Evolutionary conservation across 2,113 vertebrate species (phyloP), one percentile per base, ranked within the genome.

Genomic region (Accipiter virgatus): DNA sequence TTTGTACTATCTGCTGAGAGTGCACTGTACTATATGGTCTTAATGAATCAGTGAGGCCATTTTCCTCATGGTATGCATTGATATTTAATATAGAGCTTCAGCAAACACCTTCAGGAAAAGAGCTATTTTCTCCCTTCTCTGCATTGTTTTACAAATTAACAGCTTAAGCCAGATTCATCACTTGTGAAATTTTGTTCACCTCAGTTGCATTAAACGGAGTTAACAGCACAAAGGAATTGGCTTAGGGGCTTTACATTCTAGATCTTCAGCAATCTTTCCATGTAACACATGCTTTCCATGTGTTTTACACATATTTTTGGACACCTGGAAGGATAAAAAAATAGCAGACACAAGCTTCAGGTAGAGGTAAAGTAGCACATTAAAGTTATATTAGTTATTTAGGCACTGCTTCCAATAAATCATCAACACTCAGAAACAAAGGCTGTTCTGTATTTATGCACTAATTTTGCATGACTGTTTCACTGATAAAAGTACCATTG

Each of bases 11-110:
- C 34, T 88, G 13, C 42, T 93, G 62, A 79, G 8, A 78, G 8
- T 3, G 1, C 11, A 38, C 10, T 40, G 19, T 50, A 50, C 31
- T 65, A 21, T 31, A 58, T 19, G 36, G 17, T 80, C 21, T 82
- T 56, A 65, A 48, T 36, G 45, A 83, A 81, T 62, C 25, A 70
- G 20, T 59, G 58, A 82, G 45, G 42, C 17, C 77, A 19, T 47
- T 45, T 77, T 82, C 45, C 63, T 20, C 43, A 40, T 2, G 2
- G 14, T 42, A 36, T 48, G 6, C 31, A 38, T 13, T 68, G 70
- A 61, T 85, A 90, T 82, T 94, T 80, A 77, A 96, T 42, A 85
- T 26, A 81, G 4, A 88, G 42, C 21, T 90, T 88, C 63, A 83
- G 47, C 26, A 93, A 91, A 90, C n/a, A 52, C 21, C 53, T 93